These are phyloP conservation scores for Catocala sponsa DNA, from an alignment of 2,888 invertebrate species.

Conservation along the genomic window DNA sequence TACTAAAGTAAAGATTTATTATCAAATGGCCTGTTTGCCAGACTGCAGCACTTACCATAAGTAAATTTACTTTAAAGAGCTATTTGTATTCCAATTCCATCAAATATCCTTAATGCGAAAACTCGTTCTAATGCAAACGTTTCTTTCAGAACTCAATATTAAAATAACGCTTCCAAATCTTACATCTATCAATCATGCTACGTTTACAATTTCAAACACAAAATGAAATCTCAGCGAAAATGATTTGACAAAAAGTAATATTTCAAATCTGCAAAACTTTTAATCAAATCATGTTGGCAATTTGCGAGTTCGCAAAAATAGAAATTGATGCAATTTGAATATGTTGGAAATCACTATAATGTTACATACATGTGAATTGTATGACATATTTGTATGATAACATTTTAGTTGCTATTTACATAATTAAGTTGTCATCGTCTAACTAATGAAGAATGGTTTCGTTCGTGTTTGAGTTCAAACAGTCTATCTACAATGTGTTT, in stretches of 20 bases:
- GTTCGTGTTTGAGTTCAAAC: too few relatives aligned
- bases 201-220: conserved; percentile 11
- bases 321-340: conserved; percentile 2
- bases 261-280: conserved; percentile 11
- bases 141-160: neutral
- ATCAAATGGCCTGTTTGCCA: too few relatives aligned
- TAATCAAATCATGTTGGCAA: conserved; percentile 12
- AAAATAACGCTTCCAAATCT: neutral
- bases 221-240: conserved; percentile 14
- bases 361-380: conserved; percentile 7
- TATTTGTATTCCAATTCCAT: too few relatives aligned
- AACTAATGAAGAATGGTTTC: too few relatives aligned
- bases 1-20: too few relatives aligned
- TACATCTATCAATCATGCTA: conserved; percentile 13
- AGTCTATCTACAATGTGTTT: too few relatives aligned
- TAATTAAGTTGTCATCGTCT: conserved; percentile 1
- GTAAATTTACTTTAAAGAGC: too few relatives aligned
- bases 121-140: too few relatives aligned
- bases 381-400: neutral
- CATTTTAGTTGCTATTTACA: conserved; percentile 13
- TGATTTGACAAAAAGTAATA: conserved; percentile 15
- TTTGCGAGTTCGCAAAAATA: conserved; percentile 10
- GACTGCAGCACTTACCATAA: too few relatives aligned
- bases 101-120: too few relatives aligned
- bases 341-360: conserved; percentile 8